Evolutionary conservation across 2,113 vertebrate species (phyloP).

Genomic region (Penelope pileata): DNA sequence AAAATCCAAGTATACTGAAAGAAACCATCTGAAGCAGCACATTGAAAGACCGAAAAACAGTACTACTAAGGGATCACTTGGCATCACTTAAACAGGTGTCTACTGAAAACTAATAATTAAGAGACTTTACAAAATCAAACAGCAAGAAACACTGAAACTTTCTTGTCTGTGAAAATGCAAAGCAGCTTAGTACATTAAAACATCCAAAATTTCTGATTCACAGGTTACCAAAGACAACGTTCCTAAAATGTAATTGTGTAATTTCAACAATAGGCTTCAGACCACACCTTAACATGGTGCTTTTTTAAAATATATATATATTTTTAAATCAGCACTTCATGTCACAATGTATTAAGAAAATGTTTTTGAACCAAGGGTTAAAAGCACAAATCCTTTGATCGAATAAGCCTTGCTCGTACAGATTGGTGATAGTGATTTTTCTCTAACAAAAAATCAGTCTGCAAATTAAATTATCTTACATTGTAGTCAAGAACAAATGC

Average conservation of each 20-base stretch:
- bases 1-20: constrained; percentile 21
- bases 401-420: background rate
- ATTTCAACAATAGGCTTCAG: background rate
- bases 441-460: background rate
- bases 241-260: background rate
- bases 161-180: background rate
- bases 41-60: constrained; percentile 17
- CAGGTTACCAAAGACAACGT: background rate
- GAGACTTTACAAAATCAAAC: background rate
- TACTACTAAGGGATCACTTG: background rate
- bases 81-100: background rate
- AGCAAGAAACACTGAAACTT: background rate
- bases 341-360: background rate
- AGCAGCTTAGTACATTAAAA: background rate
- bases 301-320: background rate
- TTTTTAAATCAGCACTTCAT: background rate
- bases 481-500: background rate
- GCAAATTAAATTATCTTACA: background rate
- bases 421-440: background rate
- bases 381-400: background rate
- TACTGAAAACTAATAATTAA: constrained; percentile 9
- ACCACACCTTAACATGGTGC: background rate
- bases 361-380: background rate
- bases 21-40: background rate
- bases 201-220: background rate